phyloP scores from a whole-genome alignment of 1,140 invertebrate genomes.

The Heliconius eleuchia region DNA sequence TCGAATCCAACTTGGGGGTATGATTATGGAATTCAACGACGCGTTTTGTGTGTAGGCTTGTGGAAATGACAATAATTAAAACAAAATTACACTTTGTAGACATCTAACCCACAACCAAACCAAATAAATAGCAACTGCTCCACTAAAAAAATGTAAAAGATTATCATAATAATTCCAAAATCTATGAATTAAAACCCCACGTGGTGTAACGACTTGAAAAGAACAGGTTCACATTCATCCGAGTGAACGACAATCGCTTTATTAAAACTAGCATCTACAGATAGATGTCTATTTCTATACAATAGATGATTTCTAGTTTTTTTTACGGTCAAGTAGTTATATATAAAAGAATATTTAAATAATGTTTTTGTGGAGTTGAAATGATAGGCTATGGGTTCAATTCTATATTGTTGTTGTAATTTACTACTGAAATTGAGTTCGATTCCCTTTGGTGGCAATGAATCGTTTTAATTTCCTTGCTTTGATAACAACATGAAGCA shows the following conservation, averaged over 20 bases:
- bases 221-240: not conserved
- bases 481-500: too few species aligned
- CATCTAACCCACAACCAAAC: too few species aligned
- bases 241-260: not conserved
- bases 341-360: not conserved
- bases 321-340: conserved; percentile 6
- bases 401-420: not conserved
- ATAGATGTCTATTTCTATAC: not conserved
- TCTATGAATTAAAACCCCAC: not conserved
- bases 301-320: conserved; percentile 6
- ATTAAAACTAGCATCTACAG: not conserved
- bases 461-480: too few species aligned
- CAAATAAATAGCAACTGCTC: too few species aligned
- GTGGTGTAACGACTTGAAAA: not conserved
- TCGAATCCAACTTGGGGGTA: too few species aligned
- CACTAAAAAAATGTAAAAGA: not conserved
- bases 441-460: too few species aligned
- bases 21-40: not conserved
- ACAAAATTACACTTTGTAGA: too few species aligned
- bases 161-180: not conserved
- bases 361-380: not conserved
- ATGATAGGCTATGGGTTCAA: not conserved
- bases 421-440: too few species aligned
- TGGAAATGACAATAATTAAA: too few species aligned
- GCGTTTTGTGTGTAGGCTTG: not conserved